Conservation (phyloP, 2,888 invertebrate genomes). For the Melanostoma scalare region DNA sequence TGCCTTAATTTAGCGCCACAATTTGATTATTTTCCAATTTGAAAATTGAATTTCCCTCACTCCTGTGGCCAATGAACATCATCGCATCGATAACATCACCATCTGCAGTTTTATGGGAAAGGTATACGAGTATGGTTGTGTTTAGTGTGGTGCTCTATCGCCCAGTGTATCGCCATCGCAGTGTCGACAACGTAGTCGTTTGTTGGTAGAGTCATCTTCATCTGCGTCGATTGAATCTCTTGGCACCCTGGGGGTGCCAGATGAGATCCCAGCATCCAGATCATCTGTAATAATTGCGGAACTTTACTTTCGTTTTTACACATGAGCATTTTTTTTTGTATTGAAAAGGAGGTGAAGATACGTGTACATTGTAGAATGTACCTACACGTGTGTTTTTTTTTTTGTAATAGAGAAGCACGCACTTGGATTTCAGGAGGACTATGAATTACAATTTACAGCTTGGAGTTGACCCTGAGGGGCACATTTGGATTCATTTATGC, state of each 20-base stretch:
- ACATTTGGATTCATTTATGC: background rate
- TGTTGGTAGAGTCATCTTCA: slow-evolving; percentile 67
- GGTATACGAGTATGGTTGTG: slow-evolving; percentile 2
- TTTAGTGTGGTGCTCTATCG: slow-evolving; percentile 43
- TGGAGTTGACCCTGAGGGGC: no score
- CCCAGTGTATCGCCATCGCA: slow-evolving; percentile 35
- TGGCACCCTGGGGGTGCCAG: slow-evolving; percentile 72
- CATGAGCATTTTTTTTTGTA: background rate
- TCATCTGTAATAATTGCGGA: slow-evolving; percentile 55
- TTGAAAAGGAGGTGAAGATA: slow-evolving; percentile 21
- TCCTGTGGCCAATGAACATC: slow-evolving; percentile 40
- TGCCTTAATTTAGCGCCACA: slow-evolving; percentile 74
- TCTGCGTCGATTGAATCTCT: slow-evolving; percentile 61
- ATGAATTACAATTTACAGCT: no score
- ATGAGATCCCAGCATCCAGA: slow-evolving; percentile 58
- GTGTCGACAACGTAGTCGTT: slow-evolving; percentile 21
- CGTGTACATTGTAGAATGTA: slow-evolving; percentile 17
- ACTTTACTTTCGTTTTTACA: slow-evolving; percentile 55
- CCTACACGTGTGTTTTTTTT: no score
- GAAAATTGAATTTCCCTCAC: slow-evolving; percentile 68
- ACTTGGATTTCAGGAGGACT: no score
- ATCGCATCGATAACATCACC: slow-evolving; percentile 62
- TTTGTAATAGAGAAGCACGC: no score
- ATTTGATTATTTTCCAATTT: slow-evolving; percentile 73
- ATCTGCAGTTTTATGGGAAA: slow-evolving; percentile 30